Base-by-base conservation (phyloP, 1,140 invertebrate species). In the Drosophila aff. region DNA sequence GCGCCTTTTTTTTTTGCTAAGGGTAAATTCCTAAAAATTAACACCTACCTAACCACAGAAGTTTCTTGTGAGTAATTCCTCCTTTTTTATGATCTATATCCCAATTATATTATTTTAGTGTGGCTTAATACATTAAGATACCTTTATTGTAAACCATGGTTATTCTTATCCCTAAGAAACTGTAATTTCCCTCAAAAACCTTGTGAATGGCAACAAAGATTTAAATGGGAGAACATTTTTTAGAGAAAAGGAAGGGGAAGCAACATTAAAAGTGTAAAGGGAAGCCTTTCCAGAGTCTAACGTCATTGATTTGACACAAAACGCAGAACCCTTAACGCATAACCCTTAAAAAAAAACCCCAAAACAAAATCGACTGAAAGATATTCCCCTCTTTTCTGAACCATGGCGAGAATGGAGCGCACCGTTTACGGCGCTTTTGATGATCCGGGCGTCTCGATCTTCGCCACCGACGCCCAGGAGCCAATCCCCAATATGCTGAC, bases 401-500 rank as follows among this genome's bases (percentile, higher is more conserved):
- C 15, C 15, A 38, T 38, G 52, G 1, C 58, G 21, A 41, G 21
- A 13, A 15, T 11, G 40, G 38, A 62, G 21, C 57, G 57, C 28
- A 15, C 33, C 46, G 40, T 55, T 10, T 53, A 64, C 13, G 83
- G 83, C 1, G 83, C 80, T 28, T 87, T 73, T 64, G 83, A 87
- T 47, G 43, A 87, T 50, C 83, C 83, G 6, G 55, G 80, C 0
- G 43, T 67, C 3, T 74, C 83, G 16, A 49, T 87, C 33, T 87
- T 87, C 4, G 83, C 83, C 36, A 67, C 72, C 1, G 47, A 79
- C 26, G 58, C 55, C 38, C 83, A 87, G 53, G 83, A 87, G 65
- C 83, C 83, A 0, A 9, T 83, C 1, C 44, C 33, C 2, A 75
- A 87, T 18, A 80, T 87, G 80, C 36, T 87, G 28, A 33, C 49